Evolutionary conservation across 1,140 invertebrate genomes (phyloP), one percentile per base, ranked within the genome.

Genomic region (Brachystomella parvula): DNA sequence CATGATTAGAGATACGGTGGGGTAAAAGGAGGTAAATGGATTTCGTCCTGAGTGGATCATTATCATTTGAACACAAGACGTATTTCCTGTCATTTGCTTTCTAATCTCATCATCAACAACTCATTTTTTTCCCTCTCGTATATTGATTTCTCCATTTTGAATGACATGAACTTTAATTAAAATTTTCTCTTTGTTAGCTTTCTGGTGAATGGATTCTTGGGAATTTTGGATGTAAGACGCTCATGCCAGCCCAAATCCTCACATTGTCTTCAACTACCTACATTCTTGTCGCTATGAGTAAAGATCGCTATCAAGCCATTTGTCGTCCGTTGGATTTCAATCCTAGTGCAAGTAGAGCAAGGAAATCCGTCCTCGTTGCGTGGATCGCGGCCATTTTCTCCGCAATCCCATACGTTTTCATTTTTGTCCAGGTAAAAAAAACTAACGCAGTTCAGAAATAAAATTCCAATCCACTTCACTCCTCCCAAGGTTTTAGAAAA

Each of bases 221-320:
- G 3, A 74, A 75, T 6, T 71, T 70, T 0, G 74, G 77, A 3
- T 81, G 79, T 71, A 80, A 80, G 69, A 64, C 79, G 2, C 71
- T 80, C 9, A 75, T 77, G 1, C 81, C 80, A 66, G 73, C 76
- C 24, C 79, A 81, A 71, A 76, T 77, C 6, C 76, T 81, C 3
- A 79, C 79, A 0, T 70, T 81, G 17, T 77, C 79, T 9, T 78
- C 77, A 47, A 81, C 79, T 0, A 79, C 78, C 0, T 81, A 80
- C 71, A 78, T 81, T 21, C 66, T 81, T 2, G 76, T 78, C 19
- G 77, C 77, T 1, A 81, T 81, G 79, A 77, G 77, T 26, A 78
- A 76, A 60, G 79, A 81, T 64, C 72, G 78, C 15, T 80, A 77
- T 66, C 72, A 78, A 71, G 80, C 80, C 3, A 79, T 81, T 62